Percentiles rank a stretch among this genome's conserved stretches.
Evolutionary conservation across 2,888 invertebrate species (phyloP).

Genomic region (Nymphalis c-album): DNA sequence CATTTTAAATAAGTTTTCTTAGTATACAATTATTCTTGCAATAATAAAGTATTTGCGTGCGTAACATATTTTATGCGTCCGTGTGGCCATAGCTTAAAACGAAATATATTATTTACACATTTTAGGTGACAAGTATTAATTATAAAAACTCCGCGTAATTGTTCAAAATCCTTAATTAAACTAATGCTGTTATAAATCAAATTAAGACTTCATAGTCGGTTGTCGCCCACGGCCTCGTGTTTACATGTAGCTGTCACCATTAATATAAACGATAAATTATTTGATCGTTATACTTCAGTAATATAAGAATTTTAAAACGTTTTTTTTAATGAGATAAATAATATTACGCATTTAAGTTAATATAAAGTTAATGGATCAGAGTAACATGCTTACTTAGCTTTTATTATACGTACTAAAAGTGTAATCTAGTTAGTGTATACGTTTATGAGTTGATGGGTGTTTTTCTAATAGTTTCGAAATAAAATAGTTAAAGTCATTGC

Average conservation of each 20-base stretch:
- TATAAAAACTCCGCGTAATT: slow-evolving; percentile 48
- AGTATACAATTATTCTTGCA: no score
- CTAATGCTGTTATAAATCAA: slow-evolving; percentile 57
- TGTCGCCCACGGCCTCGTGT: slow-evolving; percentile 16
- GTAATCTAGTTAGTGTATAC: no score
- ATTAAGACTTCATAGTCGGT: not conserved
- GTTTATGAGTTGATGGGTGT: no score
- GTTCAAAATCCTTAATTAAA: slow-evolving; percentile 66
- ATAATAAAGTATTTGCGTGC: no score
- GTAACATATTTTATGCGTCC: no score
- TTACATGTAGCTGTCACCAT: slow-evolving; percentile 10
- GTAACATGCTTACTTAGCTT: not conserved
- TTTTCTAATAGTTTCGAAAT: no score
- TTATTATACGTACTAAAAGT: no score
- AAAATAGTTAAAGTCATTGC: no score
- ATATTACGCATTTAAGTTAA: not conserved
- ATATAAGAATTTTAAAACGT: slow-evolving; percentile 7
- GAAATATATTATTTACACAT: slow-evolving; percentile 2
- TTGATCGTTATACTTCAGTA: slow-evolving; percentile 2
- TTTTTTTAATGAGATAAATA: slow-evolving; percentile 6
- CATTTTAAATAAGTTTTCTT: no score
- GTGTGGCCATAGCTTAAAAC: not conserved
- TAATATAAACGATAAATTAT: slow-evolving; percentile 15
- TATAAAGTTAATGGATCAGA: not conserved
- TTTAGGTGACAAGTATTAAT: slow-evolving; percentile 11